A percentile compares a stretch with the other conserved stretches of the same genome.
These are phyloP conservation scores for Sycon ciliatum DNA, from an alignment of 37 sponge, comb jelly and placozoan species.

Conservation along the genomic window DNA sequence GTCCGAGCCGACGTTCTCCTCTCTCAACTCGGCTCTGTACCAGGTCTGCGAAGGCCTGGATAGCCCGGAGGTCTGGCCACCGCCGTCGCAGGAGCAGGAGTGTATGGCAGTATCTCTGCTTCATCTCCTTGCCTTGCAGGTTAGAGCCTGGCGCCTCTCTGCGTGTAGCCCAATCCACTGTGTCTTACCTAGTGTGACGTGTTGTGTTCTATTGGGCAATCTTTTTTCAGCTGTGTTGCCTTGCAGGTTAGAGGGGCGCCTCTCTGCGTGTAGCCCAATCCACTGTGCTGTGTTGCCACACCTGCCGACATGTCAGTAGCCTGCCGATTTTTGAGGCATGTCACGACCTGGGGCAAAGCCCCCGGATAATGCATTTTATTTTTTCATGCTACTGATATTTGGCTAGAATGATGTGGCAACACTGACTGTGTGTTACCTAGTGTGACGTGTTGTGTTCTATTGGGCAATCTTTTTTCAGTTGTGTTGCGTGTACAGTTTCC, in stretches of 20 bases:
- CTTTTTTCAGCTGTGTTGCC: conserved; percentile 56
- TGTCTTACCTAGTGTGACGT: no score
- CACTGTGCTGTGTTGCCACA: no score
- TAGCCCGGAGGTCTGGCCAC: conserved; percentile 22
- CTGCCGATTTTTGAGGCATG: no score
- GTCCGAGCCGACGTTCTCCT: conserved; percentile 39
- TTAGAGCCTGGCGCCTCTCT: background rate
- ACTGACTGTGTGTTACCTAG: no score
- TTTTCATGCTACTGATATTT: no score
- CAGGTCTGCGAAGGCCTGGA: conserved; percentile 49
- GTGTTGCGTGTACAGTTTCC: conserved; percentile 22
- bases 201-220: conserved; percentile 72
- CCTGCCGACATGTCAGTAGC: no score
- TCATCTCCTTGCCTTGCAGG: conserved; percentile 68
- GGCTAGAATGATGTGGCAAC: no score
- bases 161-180: no score
- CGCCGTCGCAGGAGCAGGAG: conserved; percentile 55
- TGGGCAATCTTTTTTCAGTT: conserved; percentile 57
- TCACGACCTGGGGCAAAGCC: background rate
- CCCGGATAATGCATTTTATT: background rate
- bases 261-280: no score
- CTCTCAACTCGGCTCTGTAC: conserved; percentile 55
- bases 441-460: no score
- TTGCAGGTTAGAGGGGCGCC: conserved; percentile 47
- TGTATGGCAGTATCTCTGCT: conserved; percentile 70